Evolutionary conservation across 2,113 vertebrate genomes (phyloP), one percentile per base, ranked within the genome.

Genomic region (Serilophus lunatus): DNA sequence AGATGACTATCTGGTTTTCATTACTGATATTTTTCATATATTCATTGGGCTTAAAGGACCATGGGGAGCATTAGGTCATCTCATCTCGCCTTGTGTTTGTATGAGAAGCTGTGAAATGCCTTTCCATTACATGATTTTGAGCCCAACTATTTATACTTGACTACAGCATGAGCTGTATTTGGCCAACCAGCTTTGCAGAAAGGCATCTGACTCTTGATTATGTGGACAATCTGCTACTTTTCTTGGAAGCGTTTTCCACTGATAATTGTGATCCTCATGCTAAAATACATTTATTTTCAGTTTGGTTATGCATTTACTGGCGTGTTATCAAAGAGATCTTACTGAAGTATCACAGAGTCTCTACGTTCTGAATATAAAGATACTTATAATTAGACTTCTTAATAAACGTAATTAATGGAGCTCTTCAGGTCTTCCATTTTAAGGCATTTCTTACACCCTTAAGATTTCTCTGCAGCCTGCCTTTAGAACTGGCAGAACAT

Each of bases 1-100:
- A 70, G 71, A 94, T 74, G n/a, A 80, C 63, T 90, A 74, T 88
- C 90, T 93, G 90, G n/a, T 74, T 96, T 93, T 88, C 59, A 92
- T 93, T 92, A 90, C 50, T 42, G 63, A 7, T 53, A 63, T 65
- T 94, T 74, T 92, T 92, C 78, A 56, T 82, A 68, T 36, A 85
- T 72, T 57, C 59, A 63, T 7, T 64, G 11, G 49, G 38, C 66
- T 91, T 92, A 36, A 84, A 94, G 47, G 78, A 80, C 69, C 72
- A 75, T 13, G 3, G 69, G 61, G 69, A 95, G 38, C 35, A 80
- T 91, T 96, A 94, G 64, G 69, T 96, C 84, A 92, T 79, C 81
- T 75, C 68, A 70, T 81, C 83, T 38, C 72, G 29, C 20, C 42
- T 76, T 70, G 60, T 68, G 74, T 50, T 79, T 80, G 42, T 29